These are phyloP conservation scores for Rhodophaea formosa DNA, from an alignment of 2,888 invertebrate genomes.

Conservation along the genomic window DNA sequence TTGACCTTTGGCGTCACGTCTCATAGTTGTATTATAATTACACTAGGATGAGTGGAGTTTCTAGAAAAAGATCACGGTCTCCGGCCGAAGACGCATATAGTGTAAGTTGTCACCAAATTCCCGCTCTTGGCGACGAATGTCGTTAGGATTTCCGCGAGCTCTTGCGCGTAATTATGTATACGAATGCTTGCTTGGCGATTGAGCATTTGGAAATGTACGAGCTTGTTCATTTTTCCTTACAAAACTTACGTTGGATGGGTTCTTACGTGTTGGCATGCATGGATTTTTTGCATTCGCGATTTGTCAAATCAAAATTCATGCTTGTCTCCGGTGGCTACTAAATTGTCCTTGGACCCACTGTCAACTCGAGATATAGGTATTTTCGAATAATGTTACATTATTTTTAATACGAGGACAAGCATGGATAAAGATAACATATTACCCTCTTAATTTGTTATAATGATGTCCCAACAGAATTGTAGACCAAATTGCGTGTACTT, in stretches of 20 bases:
- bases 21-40: background rate
- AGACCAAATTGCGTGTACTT: too few species aligned
- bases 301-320: constrained; percentile 30
- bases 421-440: background rate
- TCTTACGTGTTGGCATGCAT: background rate
- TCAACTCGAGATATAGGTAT: background rate
- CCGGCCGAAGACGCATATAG: constrained; percentile 49
- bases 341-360: background rate
- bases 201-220: background rate
- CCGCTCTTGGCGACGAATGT: constrained; percentile 54
- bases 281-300: constrained; percentile 14
- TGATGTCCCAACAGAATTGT: too few species aligned
- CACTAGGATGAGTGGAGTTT: constrained; percentile 56
- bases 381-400: background rate
- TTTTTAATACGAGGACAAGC: background rate
- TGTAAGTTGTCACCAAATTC: constrained; percentile 62
- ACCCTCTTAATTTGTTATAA: too few species aligned
- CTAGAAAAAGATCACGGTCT: constrained; percentile 52
- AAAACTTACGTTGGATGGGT: background rate
- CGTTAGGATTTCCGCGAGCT: constrained; percentile 41
- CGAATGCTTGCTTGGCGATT: constrained; percentile 21
- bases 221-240: background rate
- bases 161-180: constrained; percentile 31
- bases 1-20: constrained; percentile 29
- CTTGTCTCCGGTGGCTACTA: constrained; percentile 1